Evolutionary conservation across 2,888 invertebrate genomes (phyloP).

Genomic region (Diarsia rubi): DNA sequence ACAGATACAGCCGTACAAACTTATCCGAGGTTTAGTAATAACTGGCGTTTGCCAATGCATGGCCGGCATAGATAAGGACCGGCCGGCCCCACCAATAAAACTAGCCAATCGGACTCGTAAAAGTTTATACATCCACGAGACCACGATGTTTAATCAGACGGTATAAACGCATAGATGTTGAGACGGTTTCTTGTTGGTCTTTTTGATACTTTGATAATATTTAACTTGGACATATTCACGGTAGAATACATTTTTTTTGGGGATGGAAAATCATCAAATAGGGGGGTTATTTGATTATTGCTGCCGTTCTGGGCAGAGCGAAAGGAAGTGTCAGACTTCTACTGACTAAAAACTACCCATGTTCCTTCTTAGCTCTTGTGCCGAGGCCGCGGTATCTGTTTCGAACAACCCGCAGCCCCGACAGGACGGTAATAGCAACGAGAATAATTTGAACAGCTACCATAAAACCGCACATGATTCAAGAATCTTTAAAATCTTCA

Average conservation of each 20-base stretch:
- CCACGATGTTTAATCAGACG: slow-evolving; percentile 56
- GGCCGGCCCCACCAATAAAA: slow-evolving; percentile 60
- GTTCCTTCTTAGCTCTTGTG: too few species aligned
- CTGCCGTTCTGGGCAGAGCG: too few species aligned
- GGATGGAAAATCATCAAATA: too few species aligned
- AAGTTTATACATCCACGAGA: slow-evolving; percentile 60
- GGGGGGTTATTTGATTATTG: too few species aligned
- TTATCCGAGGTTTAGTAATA: slow-evolving; percentile 58
- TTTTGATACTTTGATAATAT: not conserved
- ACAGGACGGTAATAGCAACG: not conserved
- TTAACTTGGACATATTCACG: not conserved
- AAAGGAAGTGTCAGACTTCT: too few species aligned
- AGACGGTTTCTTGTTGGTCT: slow-evolving; percentile 44
- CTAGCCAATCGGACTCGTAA: slow-evolving; percentile 58
- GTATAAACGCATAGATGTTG: slow-evolving; percentile 48
- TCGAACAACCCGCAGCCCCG: too few species aligned
- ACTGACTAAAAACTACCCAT: too few species aligned
- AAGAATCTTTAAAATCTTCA: not conserved
- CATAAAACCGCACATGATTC: not conserved
- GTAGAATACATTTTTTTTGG: too few species aligned
- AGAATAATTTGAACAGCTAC: not conserved
- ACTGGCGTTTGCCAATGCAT: slow-evolving; percentile 53
- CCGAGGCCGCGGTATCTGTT: too few species aligned
- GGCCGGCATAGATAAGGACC: slow-evolving; percentile 57
- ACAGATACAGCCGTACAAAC: slow-evolving; percentile 47